Conservation (phyloP, 2,888 invertebrate species). For the Lagria hirta region DNA sequence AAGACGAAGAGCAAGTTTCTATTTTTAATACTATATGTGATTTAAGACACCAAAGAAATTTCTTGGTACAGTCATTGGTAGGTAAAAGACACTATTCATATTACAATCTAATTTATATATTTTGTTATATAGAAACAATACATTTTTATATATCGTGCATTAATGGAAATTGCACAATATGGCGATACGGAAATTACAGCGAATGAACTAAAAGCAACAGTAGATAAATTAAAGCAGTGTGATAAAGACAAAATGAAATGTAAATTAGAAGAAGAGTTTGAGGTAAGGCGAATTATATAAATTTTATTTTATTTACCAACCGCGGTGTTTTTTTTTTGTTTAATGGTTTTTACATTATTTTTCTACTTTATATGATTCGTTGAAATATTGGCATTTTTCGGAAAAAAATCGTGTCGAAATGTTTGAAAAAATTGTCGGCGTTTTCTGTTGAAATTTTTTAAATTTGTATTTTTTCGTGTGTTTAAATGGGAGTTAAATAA, state of each 20-base stretch:
- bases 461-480: no score
- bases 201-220: conserved; percentile 67
- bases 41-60: conserved; percentile 86
- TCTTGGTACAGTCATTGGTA: conserved; percentile 87
- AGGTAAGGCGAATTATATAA: no score
- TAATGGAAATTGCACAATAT: conserved; percentile 89
- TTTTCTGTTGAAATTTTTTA: no score
- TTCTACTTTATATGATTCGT: no score
- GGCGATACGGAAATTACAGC: conserved; percentile 87
- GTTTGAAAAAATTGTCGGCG: no score
- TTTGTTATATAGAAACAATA: conserved; percentile 78
- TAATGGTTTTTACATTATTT: no score
- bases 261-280: conserved; percentile 83
- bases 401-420: no score
- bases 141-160: conserved; percentile 90
- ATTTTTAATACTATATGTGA: conserved; percentile 91
- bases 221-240: conserved; percentile 73
- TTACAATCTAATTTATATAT: conserved; percentile 1
- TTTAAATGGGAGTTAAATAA: no score
- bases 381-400: no score
- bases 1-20: conserved; percentile 79
- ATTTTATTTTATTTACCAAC: no score
- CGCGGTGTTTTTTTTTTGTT: no score
- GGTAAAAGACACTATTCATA: conserved; percentile 34
- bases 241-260: conserved; percentile 68